Conservation (phyloP, 1,140 invertebrate species). For the Charaxes varanes region DNA sequence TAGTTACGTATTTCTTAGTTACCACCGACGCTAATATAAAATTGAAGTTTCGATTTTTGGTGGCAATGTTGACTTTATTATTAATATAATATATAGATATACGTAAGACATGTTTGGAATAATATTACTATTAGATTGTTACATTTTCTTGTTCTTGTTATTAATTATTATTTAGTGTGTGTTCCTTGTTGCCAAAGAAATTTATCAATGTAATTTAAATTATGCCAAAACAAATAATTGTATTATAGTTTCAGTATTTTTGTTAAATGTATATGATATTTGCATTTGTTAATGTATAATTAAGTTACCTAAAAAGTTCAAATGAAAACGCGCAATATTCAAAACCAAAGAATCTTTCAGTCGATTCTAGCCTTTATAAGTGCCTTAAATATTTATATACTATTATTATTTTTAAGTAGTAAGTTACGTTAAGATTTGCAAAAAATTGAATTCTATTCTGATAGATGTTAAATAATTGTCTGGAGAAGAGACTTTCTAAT, state of each 20-base stretch:
- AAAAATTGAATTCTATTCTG: too few species aligned
- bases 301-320: slow-evolving; percentile 69
- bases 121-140: slow-evolving; percentile 56
- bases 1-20: too few species aligned
- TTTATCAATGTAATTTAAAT: slow-evolving; percentile 42
- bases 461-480: too few species aligned
- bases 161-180: slow-evolving; percentile 63
- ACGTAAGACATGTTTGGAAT: slow-evolving; percentile 48
- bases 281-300: slow-evolving; percentile 70
- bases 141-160: slow-evolving; percentile 69
- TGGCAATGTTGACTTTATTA: slow-evolving; percentile 23
- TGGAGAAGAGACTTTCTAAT: too few species aligned
- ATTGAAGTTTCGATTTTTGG: slow-evolving; percentile 20
- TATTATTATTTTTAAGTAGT: slow-evolving; percentile 11
- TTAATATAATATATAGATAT: slow-evolving; percentile 15
- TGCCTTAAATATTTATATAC: slow-evolving; percentile 47
- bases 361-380: slow-evolving; percentile 61
- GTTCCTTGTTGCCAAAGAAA: slow-evolving; percentile 72
- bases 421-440: slow-evolving; percentile 5
- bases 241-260: slow-evolving; percentile 64
- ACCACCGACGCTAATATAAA: slow-evolving; percentile 22
- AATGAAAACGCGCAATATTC: slow-evolving; percentile 57
- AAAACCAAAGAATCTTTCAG: slow-evolving; percentile 65
- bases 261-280: slow-evolving; percentile 54
- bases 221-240: slow-evolving; percentile 24